Percentiles rank a stretch among this genome's conserved stretches.
Evolutionary conservation across 2,888 invertebrate species (phyloP).

Genomic region (Epistrophe grossulariae): DNA sequence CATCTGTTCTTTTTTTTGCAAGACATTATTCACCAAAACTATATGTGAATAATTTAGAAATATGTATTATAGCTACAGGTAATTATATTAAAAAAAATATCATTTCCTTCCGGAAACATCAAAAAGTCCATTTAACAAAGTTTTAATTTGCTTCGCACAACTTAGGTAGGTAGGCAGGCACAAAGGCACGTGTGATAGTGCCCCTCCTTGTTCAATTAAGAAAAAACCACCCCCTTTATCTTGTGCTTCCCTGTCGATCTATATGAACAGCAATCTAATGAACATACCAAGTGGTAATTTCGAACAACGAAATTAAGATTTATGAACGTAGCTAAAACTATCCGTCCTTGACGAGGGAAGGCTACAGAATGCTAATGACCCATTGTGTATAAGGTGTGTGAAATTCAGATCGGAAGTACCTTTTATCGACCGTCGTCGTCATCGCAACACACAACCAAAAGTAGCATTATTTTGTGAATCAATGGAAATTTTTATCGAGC

Average conservation of each 20-base stretch:
- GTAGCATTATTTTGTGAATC: conserved; percentile 10
- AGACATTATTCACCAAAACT: background rate
- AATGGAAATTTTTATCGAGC: conserved; percentile 38
- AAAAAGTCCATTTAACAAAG: conserved; percentile 48
- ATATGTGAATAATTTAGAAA: conserved; percentile 13
- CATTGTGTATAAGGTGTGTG: conserved; percentile 11
- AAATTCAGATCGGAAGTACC: conserved; percentile 7
- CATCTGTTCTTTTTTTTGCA: background rate
- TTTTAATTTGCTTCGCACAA: conserved; percentile 55
- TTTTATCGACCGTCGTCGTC: conserved; percentile 13
- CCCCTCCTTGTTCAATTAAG: conserved; percentile 26
- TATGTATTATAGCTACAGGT: conserved; percentile 1
- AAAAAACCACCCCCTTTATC: conserved; percentile 10
- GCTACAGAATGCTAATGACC: conserved; percentile 62
- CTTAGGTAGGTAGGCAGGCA: background rate
- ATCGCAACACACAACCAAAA: background rate
- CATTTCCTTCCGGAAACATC: conserved; percentile 35
- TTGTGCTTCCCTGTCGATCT: conserved; percentile 9
- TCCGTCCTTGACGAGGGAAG: conserved; percentile 32
- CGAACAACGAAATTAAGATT: conserved; percentile 59
- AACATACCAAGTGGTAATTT: conserved; percentile 51
- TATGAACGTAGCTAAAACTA: conserved; percentile 61
- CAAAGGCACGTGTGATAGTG: background rate
- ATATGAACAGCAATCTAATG: conserved; percentile 49
- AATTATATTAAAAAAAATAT: conserved; percentile 42